Evolutionary conservation across 1,140 invertebrate species (phyloP).

Genomic region (Semibalanus balanoides): DNA sequence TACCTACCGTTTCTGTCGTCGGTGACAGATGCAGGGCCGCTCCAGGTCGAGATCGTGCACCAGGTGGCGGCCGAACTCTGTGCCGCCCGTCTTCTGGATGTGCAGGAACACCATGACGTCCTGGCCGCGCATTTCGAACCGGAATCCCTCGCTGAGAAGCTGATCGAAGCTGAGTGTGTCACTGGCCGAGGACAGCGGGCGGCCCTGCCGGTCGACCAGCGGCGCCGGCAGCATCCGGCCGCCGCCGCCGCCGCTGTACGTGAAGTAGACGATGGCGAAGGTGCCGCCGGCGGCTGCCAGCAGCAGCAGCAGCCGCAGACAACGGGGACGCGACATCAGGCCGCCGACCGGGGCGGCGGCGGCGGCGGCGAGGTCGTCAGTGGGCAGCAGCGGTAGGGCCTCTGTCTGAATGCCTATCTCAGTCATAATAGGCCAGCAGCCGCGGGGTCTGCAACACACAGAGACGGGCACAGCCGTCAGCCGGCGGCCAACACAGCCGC

Average conservation of each 20-base stretch:
- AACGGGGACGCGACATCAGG: background rate
- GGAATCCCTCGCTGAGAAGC: conserved; percentile 9
- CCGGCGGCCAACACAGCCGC: too few relatives aligned
- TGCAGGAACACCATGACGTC: conserved; percentile 98
- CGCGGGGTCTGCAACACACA: too few relatives aligned
- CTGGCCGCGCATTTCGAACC: conserved; percentile 51
- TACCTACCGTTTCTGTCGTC: background rate
- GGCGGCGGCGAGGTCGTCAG: too few relatives aligned
- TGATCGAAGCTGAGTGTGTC: conserved; percentile 18
- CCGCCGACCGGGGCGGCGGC: too few relatives aligned
- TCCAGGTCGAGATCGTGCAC: conserved; percentile 82
- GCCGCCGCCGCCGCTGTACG: conserved; percentile 18
- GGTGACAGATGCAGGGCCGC: conserved; percentile 70
- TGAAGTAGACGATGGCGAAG: background rate
- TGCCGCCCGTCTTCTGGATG: conserved; percentile 91
- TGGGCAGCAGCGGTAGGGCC: background rate
- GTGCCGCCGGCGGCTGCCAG: background rate
- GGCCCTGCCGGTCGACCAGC: conserved; percentile 1
- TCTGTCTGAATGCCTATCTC: background rate
- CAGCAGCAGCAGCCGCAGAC: background rate
- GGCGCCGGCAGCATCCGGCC: conserved; percentile 6
- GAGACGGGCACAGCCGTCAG: too few relatives aligned
- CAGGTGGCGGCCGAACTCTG: conserved; percentile 87
- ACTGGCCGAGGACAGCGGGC: conserved; percentile 21
- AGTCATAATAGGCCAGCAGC: background rate